Evolutionary conservation across 2,797 vertebrate species (phyloP), one percentile per base, ranked within the genome.

Genomic region (Lates japonicus): DNA sequence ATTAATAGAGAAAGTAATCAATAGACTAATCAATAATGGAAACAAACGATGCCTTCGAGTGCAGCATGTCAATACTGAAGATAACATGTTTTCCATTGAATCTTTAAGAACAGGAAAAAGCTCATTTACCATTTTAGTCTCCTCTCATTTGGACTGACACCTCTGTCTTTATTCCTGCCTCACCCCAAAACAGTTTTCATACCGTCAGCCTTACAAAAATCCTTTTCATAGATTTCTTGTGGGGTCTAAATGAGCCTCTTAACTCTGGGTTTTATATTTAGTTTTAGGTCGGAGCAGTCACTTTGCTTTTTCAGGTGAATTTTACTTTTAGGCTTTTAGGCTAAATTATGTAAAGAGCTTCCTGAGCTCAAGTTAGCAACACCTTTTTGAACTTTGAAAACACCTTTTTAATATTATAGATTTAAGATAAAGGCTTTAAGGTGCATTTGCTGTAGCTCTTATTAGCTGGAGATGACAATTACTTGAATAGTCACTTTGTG

Each of bases 91-190:
- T 72, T 76, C 14, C 31, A 76, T 31, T 5, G 19, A 17, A 63
- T 69, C 20, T 54, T 68, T 37, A 33, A 48, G 61, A 16, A 77
- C 61, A 75, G 66, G 60, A 75, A 78, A 54, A 46, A 3, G 2
- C 35, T 46, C 31, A 65, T 57, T 44, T 12, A 41, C 64, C 55
- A 79, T 57, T 57, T 42, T 7, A 39, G 54, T 48, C 51, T 59
- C 35, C 6, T 22, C 33, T 65, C 31, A 22, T 54, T 64, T 63
- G 16, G 65, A 68, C 35, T 22, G 25, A 57, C 4, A 31, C 29
- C 51, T 64, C 13, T 4, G 11, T 33, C 7, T 51, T 48, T 60
- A 11, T 66, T 61, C n/a, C 22, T 48, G 13, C 5, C 16, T 61
- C 33, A 11, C 51, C 25, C 8, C 7, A 37, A 42, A 29, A n/a